Percentiles rank a stretch among this genome's conserved stretches.
These are phyloP conservation scores for Choreutis nemorana DNA, from an alignment of 2,888 invertebrate species.

Conservation along the genomic window DNA sequence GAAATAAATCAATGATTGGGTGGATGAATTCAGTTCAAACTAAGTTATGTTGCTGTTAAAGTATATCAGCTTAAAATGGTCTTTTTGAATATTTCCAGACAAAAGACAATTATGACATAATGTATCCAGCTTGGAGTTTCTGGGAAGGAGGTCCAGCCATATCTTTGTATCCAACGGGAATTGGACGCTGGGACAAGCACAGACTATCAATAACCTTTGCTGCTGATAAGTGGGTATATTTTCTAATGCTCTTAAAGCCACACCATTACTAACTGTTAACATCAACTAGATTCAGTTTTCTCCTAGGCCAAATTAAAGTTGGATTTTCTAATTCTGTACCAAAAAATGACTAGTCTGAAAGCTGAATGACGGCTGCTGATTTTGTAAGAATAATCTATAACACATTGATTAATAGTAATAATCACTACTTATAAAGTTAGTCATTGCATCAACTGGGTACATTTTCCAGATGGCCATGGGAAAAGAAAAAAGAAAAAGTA, in stretches of 20 bases:
- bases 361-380: too few species aligned
- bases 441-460: not conserved
- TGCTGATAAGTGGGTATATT: constrained; percentile 53
- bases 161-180: constrained; percentile 88
- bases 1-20: not conserved
- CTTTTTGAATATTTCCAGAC: constrained; percentile 50
- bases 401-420: too few species aligned
- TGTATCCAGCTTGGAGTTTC: constrained; percentile 97
- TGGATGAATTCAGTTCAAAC: not conserved
- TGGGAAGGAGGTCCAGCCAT: constrained; percentile 99
- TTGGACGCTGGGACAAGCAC: constrained; percentile 93
- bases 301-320: too few species aligned
- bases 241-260: too few species aligned
- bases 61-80: not conserved
- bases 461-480: constrained; percentile 74
- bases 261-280: too few species aligned
- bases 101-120: constrained; percentile 84
- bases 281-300: too few species aligned
- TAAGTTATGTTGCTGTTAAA: not conserved
- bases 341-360: too few species aligned
- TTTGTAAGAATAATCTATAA: too few species aligned
- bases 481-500: constrained; percentile 71
- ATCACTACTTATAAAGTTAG: not conserved
- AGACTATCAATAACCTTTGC: constrained; percentile 74
- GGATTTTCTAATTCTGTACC: too few species aligned